Conservation (phyloP, 2,797 vertebrate species). For the Lophius americanus region DNA sequence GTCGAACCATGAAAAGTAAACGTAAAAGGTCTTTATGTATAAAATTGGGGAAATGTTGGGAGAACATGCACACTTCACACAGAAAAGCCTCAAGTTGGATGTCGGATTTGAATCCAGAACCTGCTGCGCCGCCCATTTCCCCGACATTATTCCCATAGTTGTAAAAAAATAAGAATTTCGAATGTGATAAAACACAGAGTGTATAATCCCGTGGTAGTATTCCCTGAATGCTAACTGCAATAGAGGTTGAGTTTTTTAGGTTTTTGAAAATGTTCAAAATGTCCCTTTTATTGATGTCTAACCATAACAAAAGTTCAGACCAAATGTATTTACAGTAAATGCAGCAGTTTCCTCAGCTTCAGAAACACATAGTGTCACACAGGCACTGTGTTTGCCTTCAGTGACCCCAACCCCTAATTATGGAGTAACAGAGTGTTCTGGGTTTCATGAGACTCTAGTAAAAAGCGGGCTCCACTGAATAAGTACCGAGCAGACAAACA, state of each 20-base stretch:
- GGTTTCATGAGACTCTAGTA: slow-evolving; percentile 38
- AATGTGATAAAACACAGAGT: too few relatives aligned
- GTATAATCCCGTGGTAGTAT: too few relatives aligned
- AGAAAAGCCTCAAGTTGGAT: too few relatives aligned
- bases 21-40: too few relatives aligned
- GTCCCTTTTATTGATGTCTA: background rate
- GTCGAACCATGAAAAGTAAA: too few relatives aligned
- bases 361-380: background rate
- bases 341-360: slow-evolving; percentile 22
- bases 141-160: too few relatives aligned
- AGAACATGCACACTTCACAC: too few relatives aligned
- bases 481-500: slow-evolving; percentile 34
- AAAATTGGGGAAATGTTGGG: too few relatives aligned
- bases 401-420: slow-evolving; percentile 65
- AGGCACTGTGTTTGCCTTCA: slow-evolving; percentile 38
- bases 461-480: slow-evolving; percentile 49
- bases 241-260: background rate
- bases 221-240: background rate
- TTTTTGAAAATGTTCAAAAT: slow-evolving; percentile 4
- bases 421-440: slow-evolving; percentile 42
- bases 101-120: too few relatives aligned
- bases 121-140: too few relatives aligned
- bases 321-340: slow-evolving; percentile 29
- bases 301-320: slow-evolving; percentile 14
- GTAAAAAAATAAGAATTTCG: too few relatives aligned